Evolutionary conservation across 2,888 invertebrate genomes (phyloP), one percentile per base, ranked within the genome.

Genomic region (Patella ulyssiponensis): DNA sequence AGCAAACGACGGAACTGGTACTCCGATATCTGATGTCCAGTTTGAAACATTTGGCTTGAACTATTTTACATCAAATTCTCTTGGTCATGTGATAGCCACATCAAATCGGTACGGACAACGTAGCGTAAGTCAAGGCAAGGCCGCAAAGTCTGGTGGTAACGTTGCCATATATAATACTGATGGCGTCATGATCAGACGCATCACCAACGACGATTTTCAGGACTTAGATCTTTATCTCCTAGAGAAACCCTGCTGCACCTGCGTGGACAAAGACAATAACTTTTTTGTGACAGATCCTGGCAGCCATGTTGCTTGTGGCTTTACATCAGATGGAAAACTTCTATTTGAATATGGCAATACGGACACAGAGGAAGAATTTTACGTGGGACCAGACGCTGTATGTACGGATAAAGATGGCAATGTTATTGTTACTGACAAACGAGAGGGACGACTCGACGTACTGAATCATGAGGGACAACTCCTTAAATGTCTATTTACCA

Each of bases 31-130:
- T 2, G 86, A 87, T 73, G 81, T 82, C 52, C 86, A 88, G 69
- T 84, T 89, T 71, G 88, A 89, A 78, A 87, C 87, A 75, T 86
- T 85, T 77, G 88, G 88, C 17, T 80, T 89, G 14, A 88, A 87
- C 77, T 86, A 83, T 75, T 83, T 87, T 2, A 87, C 88, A 1
- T 85, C 87, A 2, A 87, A 86, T 64, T 74, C 82, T 15, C 54
- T 76, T 9, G 86, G 87, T 3, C 86, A 82, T 33, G 79, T 89
- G 9, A 85, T 89, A 17, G 85, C 88, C 11, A 82, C 87, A 15
- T 86, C 88, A 12, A 89, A 84, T 71, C 79, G 88, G 15, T 89
- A 88, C 77, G 81, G 86, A 17, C 83, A 86, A 44, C 79, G 85
- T 9, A 85, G 83, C 52, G 84, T 82, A 23, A 81, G 81, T 64